Evolutionary conservation across 1,140 invertebrate species (phyloP).

Genomic region (Macrocentrus cingulum): DNA sequence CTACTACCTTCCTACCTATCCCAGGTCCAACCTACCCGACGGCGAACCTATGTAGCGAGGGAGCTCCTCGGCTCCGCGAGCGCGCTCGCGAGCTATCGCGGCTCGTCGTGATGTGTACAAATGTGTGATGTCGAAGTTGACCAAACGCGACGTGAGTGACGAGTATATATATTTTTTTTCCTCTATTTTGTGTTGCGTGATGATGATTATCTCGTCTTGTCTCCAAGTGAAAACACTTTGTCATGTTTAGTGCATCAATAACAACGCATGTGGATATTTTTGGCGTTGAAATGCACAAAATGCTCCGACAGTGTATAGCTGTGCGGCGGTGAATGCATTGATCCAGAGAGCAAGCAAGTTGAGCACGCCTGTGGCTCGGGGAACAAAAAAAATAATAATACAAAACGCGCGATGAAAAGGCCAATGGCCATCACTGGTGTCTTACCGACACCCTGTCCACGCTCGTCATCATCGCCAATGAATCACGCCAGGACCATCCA

Average conservation of each 20-base stretch:
- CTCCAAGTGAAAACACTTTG: constrained; percentile 15
- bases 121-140: not conserved
- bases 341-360: constrained; percentile 2
- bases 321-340: constrained; percentile 36
- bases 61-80: constrained; percentile 31
- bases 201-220: constrained; percentile 18
- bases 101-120: constrained; percentile 2
- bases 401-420: not conserved
- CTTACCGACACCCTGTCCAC: too few relatives aligned
- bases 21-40: constrained; percentile 33
- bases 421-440: too few relatives aligned
- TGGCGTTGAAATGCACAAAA: not conserved
- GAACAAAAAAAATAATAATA: not conserved
- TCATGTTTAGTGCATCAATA: constrained; percentile 11
- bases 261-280: not conserved
- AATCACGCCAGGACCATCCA: not conserved
- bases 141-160: not conserved
- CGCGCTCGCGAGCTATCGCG: constrained; percentile 32
- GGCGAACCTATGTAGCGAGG: constrained; percentile 34
- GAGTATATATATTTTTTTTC: not conserved
- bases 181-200: not conserved
- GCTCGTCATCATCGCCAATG: not conserved
- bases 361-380: not conserved
- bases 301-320: constrained; percentile 27
- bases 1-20: constrained; percentile 30